These are phyloP conservation scores for Epinephelus cyanopodus DNA, from an alignment of 2,113 vertebrate species.

Conservation along the genomic window DNA sequence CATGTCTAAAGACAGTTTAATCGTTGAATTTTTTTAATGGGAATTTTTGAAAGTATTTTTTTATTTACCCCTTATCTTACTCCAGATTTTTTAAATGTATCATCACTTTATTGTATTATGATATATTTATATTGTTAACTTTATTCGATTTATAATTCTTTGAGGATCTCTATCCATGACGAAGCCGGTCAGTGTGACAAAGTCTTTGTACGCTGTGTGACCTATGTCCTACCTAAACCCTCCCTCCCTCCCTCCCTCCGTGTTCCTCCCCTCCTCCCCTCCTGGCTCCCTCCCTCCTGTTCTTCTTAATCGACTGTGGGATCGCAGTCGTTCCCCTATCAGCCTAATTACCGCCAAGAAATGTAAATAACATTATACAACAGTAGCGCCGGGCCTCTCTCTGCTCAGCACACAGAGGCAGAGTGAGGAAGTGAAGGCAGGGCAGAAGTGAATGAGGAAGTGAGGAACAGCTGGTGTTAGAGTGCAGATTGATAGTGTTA, in stretches of 20 bases:
- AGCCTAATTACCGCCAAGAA: conserved; percentile 89
- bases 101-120: too few species aligned
- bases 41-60: too few species aligned
- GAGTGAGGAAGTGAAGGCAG: neutral
- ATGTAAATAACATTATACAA: conserved; percentile 91
- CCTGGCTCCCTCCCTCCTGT: neutral
- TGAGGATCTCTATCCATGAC: neutral
- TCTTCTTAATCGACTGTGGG: conserved; percentile 88
- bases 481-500: neutral
- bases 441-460: neutral
- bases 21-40: too few species aligned
- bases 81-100: too few species aligned
- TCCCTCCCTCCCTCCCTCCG: neutral
- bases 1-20: too few species aligned
- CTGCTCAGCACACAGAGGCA: conserved; percentile 11
- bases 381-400: conserved; percentile 46
- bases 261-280: neutral
- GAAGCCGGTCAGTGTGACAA: neutral
- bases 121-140: neutral
- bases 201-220: conserved; percentile 51
- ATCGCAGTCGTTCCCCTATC: conserved; percentile 90
- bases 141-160: too few species aligned
- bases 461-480: neutral
- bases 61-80: too few species aligned
- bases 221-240: conserved; percentile 55